Evolutionary conservation across 2,888 invertebrate species (phyloP), one percentile per base, ranked within the genome.

Genomic region (Dynastes maya): DNA sequence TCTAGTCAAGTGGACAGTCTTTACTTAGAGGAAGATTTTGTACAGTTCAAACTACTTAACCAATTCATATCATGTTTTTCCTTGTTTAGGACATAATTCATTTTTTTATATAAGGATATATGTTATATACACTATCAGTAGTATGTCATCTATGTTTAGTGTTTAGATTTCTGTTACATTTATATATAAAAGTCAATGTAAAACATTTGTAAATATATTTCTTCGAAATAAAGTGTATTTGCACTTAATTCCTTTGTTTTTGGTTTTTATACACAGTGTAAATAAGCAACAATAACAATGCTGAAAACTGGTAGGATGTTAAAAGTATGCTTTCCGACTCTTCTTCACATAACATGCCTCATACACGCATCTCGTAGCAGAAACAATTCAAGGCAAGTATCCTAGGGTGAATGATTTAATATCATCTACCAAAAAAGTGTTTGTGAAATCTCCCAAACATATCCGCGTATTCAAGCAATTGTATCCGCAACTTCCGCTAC

Each of bases 1-100:
- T 72, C 72, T 72, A 72, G 72, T 72, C 72, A 72, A 13, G 58
- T 58, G 58, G 72, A 37, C 64, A 64, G 64, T 75, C 63, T 29
- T 61, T 11, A 37, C 32, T 37, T 53, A 53, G 5, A 53, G 5
- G 64, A 51, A 75, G n/a, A 40, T 67, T 67, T 67, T 67, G 40
- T 75, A 64, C 22, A 37, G 32, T 37, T 37, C 32, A 37, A 37
- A 37, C 32, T 37, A 37, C 32, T 37, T 37, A 37, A 4, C 32
- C 32, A 22, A 22, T 22, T 22, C 22, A 5, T 37, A 37, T 37
- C 32, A 51, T 40, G 16, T 74, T 9, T 16, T 53, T 55, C 22
- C 22, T 58, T 58, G 29, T 58, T 61, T 32, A 58, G 40, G 55
- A 58, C 40, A 40, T 29, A 45, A 49, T 76, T 22, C 16, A 22